Percentiles rank a stretch among this genome's conserved stretches.
Evolutionary conservation across 2,888 invertebrate genomes (phyloP).

Genomic region (Caenorhabditis auriculariae): DNA sequence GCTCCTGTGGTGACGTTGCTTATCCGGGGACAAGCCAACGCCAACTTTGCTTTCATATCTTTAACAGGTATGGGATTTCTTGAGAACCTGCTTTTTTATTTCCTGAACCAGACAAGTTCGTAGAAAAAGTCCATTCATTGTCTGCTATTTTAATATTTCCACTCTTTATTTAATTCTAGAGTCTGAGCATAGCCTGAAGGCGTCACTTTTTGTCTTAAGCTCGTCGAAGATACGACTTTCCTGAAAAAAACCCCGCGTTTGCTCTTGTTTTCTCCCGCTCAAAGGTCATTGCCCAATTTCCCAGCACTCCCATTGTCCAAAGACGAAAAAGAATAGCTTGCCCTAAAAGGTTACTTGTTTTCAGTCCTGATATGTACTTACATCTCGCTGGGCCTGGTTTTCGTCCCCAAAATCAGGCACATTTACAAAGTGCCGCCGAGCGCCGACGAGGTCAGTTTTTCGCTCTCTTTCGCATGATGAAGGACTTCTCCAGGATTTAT

Average conservation of each 20-base stretch:
- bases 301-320: no score
- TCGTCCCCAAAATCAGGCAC: conserved; percentile 93
- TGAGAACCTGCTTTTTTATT: not conserved
- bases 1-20: conserved; percentile 91
- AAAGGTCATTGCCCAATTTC: no score
- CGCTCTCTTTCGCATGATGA: no score
- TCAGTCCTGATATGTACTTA: conserved; percentile 92
- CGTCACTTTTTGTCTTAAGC: no score
- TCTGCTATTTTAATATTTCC: not conserved
- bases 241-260: no score
- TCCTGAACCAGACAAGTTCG: not conserved
- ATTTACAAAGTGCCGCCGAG: conserved; percentile 64
- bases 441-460: conserved; percentile 33
- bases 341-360: no score
- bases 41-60: conserved; percentile 93
- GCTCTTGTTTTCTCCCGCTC: no score
- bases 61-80: conserved; percentile 68
- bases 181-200: no score
- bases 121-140: not conserved
- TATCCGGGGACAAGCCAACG: conserved; percentile 94
- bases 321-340: no score
- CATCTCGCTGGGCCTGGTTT: conserved; percentile 95
- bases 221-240: no score
- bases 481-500: not conserved
- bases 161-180: no score